Percentiles rank a stretch among this genome's conserved stretches.
Evolutionary conservation across 2,113 vertebrate genomes (phyloP).

Genomic region (Panthera tigris): DNA sequence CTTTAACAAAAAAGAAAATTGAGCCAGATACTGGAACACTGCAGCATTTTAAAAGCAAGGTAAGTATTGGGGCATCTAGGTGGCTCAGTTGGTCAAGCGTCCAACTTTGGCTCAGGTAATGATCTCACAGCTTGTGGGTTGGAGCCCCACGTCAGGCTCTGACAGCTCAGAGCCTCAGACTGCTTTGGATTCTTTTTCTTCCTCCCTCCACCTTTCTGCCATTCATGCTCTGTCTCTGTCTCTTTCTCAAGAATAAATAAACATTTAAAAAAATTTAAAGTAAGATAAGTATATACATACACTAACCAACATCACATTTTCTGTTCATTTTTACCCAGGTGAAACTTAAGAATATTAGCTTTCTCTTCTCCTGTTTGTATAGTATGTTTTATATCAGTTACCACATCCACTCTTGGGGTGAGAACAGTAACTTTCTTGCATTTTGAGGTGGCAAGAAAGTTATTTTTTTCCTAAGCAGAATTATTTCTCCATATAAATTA

Average conservation of each 20-base stretch:
- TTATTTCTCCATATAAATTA: background rate
- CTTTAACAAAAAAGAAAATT: background rate
- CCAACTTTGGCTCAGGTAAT: too few relatives aligned
- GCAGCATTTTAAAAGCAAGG: background rate
- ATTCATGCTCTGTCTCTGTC: background rate
- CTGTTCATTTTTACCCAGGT: background rate
- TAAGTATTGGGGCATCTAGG: background rate
- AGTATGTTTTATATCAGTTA: background rate
- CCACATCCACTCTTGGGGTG: background rate
- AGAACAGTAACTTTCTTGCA: background rate
- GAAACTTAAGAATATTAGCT: background rate
- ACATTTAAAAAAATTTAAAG: background rate
- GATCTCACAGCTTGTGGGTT: too few relatives aligned
- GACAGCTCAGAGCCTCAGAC: too few relatives aligned
- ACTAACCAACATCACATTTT: background rate
- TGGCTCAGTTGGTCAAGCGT: too few relatives aligned
- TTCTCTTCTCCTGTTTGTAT: background rate
- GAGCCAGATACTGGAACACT: background rate
- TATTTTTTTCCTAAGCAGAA: background rate
- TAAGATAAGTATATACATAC: background rate
- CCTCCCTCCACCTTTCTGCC: too few relatives aligned
- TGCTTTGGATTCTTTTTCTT: too few relatives aligned
- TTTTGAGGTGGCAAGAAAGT: background rate
- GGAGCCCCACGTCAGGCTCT: too few relatives aligned
- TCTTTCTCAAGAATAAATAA: too few relatives aligned